These are phyloP conservation scores for Alviniconcha strummeri DNA, from an alignment of 2,888 invertebrate genomes.

Conservation along the genomic window DNA sequence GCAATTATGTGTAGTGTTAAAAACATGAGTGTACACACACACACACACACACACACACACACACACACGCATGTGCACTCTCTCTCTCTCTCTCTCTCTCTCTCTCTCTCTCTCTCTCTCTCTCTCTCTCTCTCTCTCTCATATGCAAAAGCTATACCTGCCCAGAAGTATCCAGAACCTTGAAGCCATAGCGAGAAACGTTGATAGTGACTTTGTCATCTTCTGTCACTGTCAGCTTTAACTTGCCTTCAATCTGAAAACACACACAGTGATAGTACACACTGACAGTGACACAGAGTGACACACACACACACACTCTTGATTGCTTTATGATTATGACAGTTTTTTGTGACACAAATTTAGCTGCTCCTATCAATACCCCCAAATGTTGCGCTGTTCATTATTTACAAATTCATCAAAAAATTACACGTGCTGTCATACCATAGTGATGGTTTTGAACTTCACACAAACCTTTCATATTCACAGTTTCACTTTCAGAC, in stretches of 20 bases:
- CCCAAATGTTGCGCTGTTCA: background rate
- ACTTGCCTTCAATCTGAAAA: constrained; percentile 66
- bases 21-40: background rate
- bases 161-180: constrained; percentile 62
- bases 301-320: background rate
- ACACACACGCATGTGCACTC: background rate
- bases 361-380: too few species aligned
- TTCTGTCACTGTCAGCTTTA: constrained; percentile 62
- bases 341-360: too few species aligned
- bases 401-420: too few species aligned
- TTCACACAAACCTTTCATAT: too few species aligned
- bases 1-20: background rate
- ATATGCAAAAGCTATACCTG: constrained; percentile 49
- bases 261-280: background rate
- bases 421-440: too few species aligned
- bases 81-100: too few species aligned
- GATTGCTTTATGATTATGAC: too few species aligned
- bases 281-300: too few species aligned
- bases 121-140: background rate
- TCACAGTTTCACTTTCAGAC: too few species aligned
- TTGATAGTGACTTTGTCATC: constrained; percentile 64
- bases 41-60: constrained; percentile 4
- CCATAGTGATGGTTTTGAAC: too few species aligned
- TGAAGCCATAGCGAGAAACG: constrained; percentile 69
- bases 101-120: too few species aligned